phyloP scores from a whole-genome alignment of 2,113 vertebrate genomes.

The Eptesicus fuscus region DNA sequence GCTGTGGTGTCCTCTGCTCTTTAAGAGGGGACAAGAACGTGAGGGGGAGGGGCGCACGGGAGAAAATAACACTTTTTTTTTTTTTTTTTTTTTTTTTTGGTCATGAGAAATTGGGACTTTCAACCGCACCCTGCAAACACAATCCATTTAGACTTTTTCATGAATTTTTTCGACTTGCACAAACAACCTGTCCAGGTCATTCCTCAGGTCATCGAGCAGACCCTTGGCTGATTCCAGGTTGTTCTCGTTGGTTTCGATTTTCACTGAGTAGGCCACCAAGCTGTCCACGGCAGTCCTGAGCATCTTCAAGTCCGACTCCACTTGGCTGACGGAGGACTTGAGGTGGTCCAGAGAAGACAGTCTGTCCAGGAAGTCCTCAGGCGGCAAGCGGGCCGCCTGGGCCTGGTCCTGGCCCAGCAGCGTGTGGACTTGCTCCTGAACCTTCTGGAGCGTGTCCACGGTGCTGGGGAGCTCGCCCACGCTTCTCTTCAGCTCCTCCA shows the following conservation, averaged over 20 bases:
- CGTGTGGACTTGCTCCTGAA: constrained; percentile 76
- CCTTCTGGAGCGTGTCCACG: constrained; percentile 67
- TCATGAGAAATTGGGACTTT: constrained; percentile 73
- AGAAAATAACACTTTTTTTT: not conserved
- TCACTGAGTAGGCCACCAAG: constrained; percentile 85
- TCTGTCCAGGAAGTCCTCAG: constrained; percentile 77
- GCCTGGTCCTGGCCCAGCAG: constrained; percentile 76
- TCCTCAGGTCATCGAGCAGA: constrained; percentile 84
- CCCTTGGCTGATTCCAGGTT: constrained; percentile 84
- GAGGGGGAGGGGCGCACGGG: not conserved
- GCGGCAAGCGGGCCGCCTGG: constrained; percentile 62
- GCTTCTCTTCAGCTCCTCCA: constrained; percentile 80
- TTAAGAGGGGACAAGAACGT: constrained; percentile 46
- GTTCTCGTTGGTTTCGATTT: constrained; percentile 89
- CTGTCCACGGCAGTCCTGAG: constrained; percentile 85
- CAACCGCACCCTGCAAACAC: constrained; percentile 38
- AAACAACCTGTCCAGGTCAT: constrained; percentile 83
- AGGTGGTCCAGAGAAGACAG: constrained; percentile 81
- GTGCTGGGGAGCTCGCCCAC: constrained; percentile 82
- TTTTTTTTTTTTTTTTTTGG: constrained; percentile 53
- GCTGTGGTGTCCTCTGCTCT: constrained; percentile 34
- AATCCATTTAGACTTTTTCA: constrained; percentile 67
- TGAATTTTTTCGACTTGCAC: constrained; percentile 81
- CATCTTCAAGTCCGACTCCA: constrained; percentile 86
- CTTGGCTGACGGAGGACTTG: constrained; percentile 81